Evolutionary conservation across 2,113 vertebrate genomes (phyloP).

Genomic region (Muscicapa adusta): DNA sequence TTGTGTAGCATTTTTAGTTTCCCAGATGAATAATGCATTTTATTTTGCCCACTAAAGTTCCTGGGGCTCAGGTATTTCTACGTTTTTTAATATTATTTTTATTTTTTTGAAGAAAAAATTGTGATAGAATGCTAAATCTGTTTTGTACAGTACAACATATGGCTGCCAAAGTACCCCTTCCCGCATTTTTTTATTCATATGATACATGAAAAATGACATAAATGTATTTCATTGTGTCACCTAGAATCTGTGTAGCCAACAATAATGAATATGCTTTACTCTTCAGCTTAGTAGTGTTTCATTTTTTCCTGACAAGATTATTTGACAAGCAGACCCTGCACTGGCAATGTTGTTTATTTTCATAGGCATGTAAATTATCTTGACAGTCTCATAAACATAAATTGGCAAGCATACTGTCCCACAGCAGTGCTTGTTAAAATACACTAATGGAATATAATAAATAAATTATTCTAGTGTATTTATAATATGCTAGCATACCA

Average conservation of each 20-base stretch:
- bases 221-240: conserved; percentile 75
- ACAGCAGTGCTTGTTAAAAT: conserved; percentile 77
- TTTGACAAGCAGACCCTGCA: conserved; percentile 74
- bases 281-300: conserved; percentile 72
- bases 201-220: conserved; percentile 75
- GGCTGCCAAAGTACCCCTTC: conserved; percentile 60
- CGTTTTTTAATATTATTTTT: conserved; percentile 1
- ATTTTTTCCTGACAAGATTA: conserved; percentile 78
- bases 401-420: conserved; percentile 78
- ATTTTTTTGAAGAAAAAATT: conserved; percentile 54
- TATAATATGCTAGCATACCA: conserved; percentile 20
- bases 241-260: conserved; percentile 70
- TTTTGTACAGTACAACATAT: conserved; percentile 54
- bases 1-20: conserved; percentile 47
- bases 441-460: conserved; percentile 80
- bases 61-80: background rate
- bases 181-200: conserved; percentile 70
- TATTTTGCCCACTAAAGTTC: conserved; percentile 52
- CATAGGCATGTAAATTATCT: conserved; percentile 80
- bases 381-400: conserved; percentile 82
- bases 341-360: conserved; percentile 79
- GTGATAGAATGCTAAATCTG: conserved; percentile 52
- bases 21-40: conserved; percentile 67
- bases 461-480: conserved; percentile 71
- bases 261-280: conserved; percentile 75